phyloP scores from a whole-genome alignment of 2,113 vertebrate species.

The Diadophis punctatus region DNA sequence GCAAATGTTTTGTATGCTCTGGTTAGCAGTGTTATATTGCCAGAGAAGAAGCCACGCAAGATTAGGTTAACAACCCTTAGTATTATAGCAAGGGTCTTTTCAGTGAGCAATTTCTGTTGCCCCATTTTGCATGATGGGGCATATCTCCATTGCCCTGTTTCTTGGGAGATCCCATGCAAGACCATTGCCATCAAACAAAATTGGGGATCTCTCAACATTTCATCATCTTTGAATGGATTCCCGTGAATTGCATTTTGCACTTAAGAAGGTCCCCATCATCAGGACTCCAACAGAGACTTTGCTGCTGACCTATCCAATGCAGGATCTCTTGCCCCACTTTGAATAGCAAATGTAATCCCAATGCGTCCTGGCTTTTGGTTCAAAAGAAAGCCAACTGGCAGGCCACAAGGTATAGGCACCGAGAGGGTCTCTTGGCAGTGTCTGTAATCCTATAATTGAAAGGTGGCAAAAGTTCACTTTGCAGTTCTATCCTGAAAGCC shows the following conservation, averaged over 20 bases:
- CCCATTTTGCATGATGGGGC: background rate
- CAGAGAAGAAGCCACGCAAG: no score
- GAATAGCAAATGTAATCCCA: background rate
- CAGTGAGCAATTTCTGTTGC: background rate
- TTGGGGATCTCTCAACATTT: background rate
- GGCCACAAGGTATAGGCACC: background rate
- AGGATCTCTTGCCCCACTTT: background rate
- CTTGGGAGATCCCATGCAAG: background rate
- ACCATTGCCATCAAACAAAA: background rate
- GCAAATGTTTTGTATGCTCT: no score
- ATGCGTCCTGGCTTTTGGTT: fast-evolving
- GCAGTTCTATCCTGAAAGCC: constrained; percentile 1
- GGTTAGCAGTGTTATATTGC: no score
- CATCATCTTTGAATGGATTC: background rate
- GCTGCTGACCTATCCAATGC: background rate
- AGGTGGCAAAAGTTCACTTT: constrained; percentile 14
- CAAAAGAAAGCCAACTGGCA: fast-evolving
- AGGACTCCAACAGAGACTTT: background rate
- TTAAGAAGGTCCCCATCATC: background rate
- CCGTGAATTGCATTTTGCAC: background rate
- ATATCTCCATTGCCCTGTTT: background rate
- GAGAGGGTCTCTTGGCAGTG: background rate
- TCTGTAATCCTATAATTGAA: background rate
- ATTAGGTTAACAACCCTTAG: no score
- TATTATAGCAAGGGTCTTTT: background rate